Evolutionary conservation across 2,797 vertebrate species (phyloP).

Genomic region (Enteromius radiatus): DNA sequence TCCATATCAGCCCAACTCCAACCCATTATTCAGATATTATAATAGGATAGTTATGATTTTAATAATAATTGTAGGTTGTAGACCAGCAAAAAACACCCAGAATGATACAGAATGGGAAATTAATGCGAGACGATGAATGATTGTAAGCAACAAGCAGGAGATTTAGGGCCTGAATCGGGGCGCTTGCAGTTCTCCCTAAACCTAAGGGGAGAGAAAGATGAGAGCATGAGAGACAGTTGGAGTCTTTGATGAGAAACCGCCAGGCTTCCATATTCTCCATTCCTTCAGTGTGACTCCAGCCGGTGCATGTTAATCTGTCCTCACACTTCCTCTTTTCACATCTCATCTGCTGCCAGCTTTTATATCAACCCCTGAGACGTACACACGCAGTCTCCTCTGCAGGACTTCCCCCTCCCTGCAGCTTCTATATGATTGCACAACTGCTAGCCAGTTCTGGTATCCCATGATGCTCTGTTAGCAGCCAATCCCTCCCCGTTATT

Average conservation of each 20-base stretch:
- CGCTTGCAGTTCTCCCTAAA: slow-evolving; percentile 6
- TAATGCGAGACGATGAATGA: neutral
- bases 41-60: neutral
- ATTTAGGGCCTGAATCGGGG: slow-evolving; percentile 22
- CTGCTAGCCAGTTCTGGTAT: slow-evolving; percentile 21
- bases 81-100: neutral
- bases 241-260: slow-evolving; percentile 49
- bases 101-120: neutral
- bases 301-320: slow-evolving; percentile 55
- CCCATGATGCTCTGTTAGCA: slow-evolving; percentile 33
- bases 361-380: slow-evolving; percentile 39
- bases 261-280: slow-evolving; percentile 46
- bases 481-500: slow-evolving; percentile 15
- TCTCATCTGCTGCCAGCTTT: slow-evolving; percentile 63
- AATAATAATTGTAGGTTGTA: neutral
- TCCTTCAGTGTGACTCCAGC: slow-evolving; percentile 47
- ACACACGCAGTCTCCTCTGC: slow-evolving; percentile 10
- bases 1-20: neutral
- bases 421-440: slow-evolving; percentile 35
- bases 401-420: neutral
- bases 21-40: neutral
- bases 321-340: slow-evolving; percentile 54
- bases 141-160: neutral
- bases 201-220: slow-evolving; percentile 15
- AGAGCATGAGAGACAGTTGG: slow-evolving; percentile 26